Evolutionary conservation across 2,797 vertebrate genomes (phyloP).

Genomic region (Parauchenoglanis punctatus): DNA sequence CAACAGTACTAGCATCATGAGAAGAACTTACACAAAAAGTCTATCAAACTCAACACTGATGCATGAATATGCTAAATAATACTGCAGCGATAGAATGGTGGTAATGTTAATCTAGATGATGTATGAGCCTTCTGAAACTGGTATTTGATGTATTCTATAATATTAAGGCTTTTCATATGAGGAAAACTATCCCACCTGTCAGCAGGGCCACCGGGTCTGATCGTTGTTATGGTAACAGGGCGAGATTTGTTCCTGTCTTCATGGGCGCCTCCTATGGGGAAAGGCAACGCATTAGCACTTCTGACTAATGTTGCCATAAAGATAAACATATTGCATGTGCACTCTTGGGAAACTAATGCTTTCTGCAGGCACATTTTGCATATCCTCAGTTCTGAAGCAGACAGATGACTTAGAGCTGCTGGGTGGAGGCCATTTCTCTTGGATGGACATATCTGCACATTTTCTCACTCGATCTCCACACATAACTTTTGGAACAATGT

Average conservation of each 20-base stretch:
- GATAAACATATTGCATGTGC: conserved; percentile 33
- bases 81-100: neutral
- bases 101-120: conserved; percentile 12
- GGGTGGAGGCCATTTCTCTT: conserved; percentile 20
- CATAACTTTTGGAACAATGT: neutral
- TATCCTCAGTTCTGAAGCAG: conserved; percentile 1
- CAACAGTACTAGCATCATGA: neutral
- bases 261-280: conserved; percentile 82
- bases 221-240: conserved; percentile 93
- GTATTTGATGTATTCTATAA: neutral
- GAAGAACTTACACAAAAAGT: neutral
- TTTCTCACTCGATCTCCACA: neutral
- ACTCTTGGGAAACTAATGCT: conserved; percentile 28
- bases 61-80: conserved; percentile 5
- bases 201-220: conserved; percentile 91
- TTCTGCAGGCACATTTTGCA: conserved; percentile 15
- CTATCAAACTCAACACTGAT: conserved; percentile 7
- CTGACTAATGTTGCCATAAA: conserved; percentile 44
- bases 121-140: neutral
- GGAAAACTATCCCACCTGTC: conserved; percentile 81
- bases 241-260: conserved; percentile 99
- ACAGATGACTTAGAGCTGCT: conserved; percentile 27
- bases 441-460: conserved; percentile 1
- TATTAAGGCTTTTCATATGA: conserved; percentile 11
- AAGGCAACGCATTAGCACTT: conserved; percentile 33